A percentile compares a stretch with the other conserved stretches of the same genome.
Conservation (phyloP, 2,888 invertebrate species). For the Autographa gamma region DNA sequence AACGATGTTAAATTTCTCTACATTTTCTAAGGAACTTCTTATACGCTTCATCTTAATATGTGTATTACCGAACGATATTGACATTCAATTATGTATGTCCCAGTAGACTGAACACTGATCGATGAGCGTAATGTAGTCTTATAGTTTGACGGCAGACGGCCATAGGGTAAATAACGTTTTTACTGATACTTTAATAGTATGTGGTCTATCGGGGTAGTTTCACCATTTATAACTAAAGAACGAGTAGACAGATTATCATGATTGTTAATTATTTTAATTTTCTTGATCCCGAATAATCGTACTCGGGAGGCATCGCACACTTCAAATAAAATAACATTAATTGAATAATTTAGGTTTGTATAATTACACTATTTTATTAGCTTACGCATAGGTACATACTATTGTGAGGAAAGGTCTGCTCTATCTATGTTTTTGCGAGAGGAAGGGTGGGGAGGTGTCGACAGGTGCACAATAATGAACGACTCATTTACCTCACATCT, state of each 20-base stretch:
- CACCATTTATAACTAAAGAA: too few species aligned
- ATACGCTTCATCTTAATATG: not conserved
- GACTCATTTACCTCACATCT: slow-evolving; percentile 46
- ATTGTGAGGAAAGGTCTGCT: not conserved
- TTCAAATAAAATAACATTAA: too few species aligned
- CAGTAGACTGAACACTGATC: not conserved
- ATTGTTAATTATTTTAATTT: too few species aligned
- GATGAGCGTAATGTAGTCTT: not conserved
- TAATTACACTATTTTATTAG: too few species aligned
- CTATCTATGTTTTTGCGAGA: not conserved
- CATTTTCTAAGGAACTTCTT: not conserved
- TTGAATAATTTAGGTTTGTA: too few species aligned
- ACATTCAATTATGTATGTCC: not conserved
- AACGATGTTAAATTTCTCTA: not conserved
- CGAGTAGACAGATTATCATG: too few species aligned
- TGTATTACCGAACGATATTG: not conserved
- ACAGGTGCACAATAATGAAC: slow-evolving; percentile 57
- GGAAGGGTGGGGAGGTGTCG: slow-evolving; percentile 8
- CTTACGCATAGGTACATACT: too few species aligned
- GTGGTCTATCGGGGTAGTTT: too few species aligned
- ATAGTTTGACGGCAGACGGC: not conserved
- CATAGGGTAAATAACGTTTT: not conserved
- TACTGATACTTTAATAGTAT: too few species aligned
- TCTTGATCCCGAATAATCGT: too few species aligned
- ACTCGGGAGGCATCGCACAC: too few species aligned